Percentiles rank a stretch among this genome's conserved stretches.
Evolutionary conservation across 2,797 vertebrate species (phyloP).

Genomic region (Gobionotothen gibberifrons): DNA sequence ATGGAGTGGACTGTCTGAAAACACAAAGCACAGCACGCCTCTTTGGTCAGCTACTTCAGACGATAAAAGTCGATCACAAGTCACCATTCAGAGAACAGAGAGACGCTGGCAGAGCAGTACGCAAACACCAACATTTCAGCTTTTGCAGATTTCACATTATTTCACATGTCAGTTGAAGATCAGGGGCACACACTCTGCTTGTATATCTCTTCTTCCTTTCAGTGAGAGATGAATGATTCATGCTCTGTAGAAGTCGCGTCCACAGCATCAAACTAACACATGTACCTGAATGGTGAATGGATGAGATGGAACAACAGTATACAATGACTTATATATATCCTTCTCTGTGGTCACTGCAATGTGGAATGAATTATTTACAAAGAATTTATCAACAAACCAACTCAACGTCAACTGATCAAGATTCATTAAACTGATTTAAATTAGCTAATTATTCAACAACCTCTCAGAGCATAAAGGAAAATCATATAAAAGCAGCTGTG

Average conservation of each 20-base stretch:
- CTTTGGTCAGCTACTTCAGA: conserved; percentile 80
- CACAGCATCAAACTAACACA: conserved; percentile 52
- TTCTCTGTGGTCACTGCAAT: conserved; percentile 3
- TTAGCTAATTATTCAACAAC: conserved; percentile 17
- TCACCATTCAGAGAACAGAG: conserved; percentile 65
- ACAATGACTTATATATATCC: conserved; percentile 13
- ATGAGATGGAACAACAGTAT: conserved; percentile 32
- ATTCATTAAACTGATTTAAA: conserved; percentile 21
- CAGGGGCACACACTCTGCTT: conserved; percentile 44
- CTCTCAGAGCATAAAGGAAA: conserved; percentile 35
- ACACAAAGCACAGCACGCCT: conserved; percentile 71
- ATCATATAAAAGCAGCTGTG: conserved; percentile 55
- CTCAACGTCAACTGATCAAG: background rate
- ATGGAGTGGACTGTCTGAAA: conserved; percentile 67
- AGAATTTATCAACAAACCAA: conserved; percentile 28
- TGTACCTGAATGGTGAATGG: conserved; percentile 51
- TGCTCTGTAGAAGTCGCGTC: conserved; percentile 52
- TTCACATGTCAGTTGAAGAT: conserved; percentile 56
- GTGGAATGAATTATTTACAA: conserved; percentile 30
- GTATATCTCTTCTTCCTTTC: background rate
- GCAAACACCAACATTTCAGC: conserved; percentile 60
- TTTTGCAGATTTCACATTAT: conserved; percentile 52
- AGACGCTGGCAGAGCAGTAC: conserved; percentile 60
- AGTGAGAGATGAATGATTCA: conserved; percentile 48
- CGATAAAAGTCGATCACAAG: conserved; percentile 64